phyloP scores from a whole-genome alignment of 2,113 vertebrate species.

The Alethe diademata region DNA sequence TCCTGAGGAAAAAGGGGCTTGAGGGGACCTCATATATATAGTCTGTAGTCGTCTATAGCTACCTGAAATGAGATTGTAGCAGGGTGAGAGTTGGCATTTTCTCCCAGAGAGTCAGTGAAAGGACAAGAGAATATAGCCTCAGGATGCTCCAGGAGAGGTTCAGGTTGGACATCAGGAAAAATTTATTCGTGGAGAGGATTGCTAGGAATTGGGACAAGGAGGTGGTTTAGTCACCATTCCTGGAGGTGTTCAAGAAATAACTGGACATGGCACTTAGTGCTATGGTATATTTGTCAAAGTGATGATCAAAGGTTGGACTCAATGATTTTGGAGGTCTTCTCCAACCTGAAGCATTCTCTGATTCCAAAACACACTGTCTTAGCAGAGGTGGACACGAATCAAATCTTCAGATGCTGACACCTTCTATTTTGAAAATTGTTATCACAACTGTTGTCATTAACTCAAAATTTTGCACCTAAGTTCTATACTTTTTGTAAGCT shows the following conservation, averaged over 20 bases:
- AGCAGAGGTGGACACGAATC: accelerated
- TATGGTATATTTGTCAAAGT: neutral
- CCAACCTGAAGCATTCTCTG: neutral
- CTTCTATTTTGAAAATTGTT: neutral
- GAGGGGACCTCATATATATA: neutral
- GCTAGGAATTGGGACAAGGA: neutral
- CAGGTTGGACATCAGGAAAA: neutral
- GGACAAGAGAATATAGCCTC: neutral
- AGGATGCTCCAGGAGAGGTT: neutral
- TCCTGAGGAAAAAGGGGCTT: neutral
- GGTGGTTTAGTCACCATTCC: neutral
- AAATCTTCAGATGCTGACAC: neutral
- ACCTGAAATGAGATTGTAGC: neutral
- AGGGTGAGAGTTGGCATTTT: neutral
- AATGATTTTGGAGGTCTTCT: neutral
- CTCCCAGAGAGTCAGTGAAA: neutral
- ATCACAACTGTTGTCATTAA: neutral
- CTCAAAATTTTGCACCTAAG: neutral
- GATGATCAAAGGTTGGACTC: neutral
- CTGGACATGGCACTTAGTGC: accelerated
- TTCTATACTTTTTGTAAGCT: neutral
- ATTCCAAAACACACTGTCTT: neutral
- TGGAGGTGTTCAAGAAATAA: neutral
- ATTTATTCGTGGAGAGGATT: neutral
- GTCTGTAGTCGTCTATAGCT: neutral